phyloP scores from a whole-genome alignment of 2,113 vertebrate genomes.

The Condylura cristata region DNA sequence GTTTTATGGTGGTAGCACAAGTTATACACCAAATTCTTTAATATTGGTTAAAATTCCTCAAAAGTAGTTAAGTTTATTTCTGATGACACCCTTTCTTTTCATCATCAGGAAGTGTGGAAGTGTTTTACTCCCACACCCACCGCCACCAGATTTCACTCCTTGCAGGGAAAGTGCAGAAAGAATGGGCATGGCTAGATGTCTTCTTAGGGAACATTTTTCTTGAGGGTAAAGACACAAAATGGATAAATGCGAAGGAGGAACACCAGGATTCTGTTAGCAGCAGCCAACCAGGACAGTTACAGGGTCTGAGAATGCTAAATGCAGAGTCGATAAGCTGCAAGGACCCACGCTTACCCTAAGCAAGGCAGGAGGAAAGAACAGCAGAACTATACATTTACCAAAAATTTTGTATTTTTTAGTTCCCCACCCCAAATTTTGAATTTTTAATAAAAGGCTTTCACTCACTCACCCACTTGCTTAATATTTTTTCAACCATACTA shows the following conservation, averaged over 20 bases:
- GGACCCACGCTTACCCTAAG: neutral
- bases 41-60: neutral
- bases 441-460: neutral
- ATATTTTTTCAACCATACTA: neutral
- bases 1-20: neutral
- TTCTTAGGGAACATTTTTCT: constrained; percentile 7
- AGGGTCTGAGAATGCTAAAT: neutral
- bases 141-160: neutral
- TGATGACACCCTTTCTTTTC: neutral
- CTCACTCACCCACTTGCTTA: neutral
- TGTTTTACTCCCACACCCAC: neutral
- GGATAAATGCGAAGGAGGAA: neutral
- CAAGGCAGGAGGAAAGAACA: neutral
- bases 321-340: neutral
- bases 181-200: neutral
- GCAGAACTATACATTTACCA: neutral
- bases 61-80: neutral
- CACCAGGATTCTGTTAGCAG: neutral
- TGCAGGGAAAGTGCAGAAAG: neutral
- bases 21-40: neutral
- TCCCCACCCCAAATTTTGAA: neutral
- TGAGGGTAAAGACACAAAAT: constrained; percentile 16
- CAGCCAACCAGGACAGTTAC: neutral
- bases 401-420: neutral
- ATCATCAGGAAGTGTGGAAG: neutral